Conservation (phyloP, 1,140 invertebrate genomes). For the Macrostomum lignano region DNA sequence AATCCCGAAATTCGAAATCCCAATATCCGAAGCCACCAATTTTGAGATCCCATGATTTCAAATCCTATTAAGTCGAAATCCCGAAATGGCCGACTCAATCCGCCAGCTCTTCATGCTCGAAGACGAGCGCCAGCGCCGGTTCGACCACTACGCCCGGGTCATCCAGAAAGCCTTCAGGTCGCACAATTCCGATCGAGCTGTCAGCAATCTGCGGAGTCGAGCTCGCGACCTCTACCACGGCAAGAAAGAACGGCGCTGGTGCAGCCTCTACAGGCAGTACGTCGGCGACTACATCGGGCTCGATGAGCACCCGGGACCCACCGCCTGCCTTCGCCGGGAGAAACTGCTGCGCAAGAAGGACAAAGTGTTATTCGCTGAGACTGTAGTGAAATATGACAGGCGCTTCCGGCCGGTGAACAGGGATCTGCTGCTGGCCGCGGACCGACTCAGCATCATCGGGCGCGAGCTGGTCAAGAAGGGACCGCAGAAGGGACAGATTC, state of each 20-base stretch:
- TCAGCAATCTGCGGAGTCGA: constrained; percentile 11
- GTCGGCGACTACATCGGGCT: constrained; percentile 45
- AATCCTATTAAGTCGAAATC: too few species aligned
- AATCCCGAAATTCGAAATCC: too few species aligned
- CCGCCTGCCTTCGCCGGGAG: constrained; percentile 25
- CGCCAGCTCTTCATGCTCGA: constrained; percentile 40
- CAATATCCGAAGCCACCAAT: neutral
- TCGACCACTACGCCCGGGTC: constrained; percentile 38
- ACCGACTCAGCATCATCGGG: too few species aligned
- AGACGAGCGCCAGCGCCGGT: constrained; percentile 41
- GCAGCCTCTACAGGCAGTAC: constrained; percentile 42
- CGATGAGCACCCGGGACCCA: constrained; percentile 36
- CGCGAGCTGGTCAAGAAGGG: too few species aligned
- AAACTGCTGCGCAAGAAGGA: constrained; percentile 34
- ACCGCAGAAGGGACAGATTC: too few species aligned
- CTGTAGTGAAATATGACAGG: constrained; percentile 41
- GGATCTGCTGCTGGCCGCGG: too few species aligned
- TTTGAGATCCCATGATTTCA: neutral
- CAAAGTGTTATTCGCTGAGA: constrained; percentile 39
- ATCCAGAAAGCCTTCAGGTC: constrained; percentile 44
- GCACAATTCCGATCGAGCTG: constrained; percentile 31
- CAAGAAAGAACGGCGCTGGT: constrained; percentile 38
- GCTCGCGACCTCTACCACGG: constrained; percentile 35
- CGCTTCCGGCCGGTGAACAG: too few species aligned
- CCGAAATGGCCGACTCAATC: neutral